Base-by-base conservation (phyloP, 2,797 vertebrate species). In the Amazona ochrocephala region DNA sequence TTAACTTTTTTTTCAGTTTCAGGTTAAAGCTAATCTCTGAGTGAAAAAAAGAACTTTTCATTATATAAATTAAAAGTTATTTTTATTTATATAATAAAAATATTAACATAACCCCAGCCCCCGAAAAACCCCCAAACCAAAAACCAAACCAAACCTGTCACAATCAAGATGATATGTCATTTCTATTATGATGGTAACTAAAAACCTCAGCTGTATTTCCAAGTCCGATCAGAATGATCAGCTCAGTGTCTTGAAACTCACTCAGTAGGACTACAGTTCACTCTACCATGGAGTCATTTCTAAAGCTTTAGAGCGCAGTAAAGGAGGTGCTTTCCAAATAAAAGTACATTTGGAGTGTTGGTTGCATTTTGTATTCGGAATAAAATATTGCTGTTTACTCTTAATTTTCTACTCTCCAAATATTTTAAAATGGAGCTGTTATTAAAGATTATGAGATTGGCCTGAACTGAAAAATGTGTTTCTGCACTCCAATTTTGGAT, bases 291-390 rank as follows among this genome's bases (percentile, higher is more conserved):
- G 67, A 68, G n/a, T 77, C 13, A 84, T 90, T 97, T 96, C 95
- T 92, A 94, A 97, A 97, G 70, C 77, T 82, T 82, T 62, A 72
- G 45, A 81, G 51, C 16, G 17, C 4, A 19, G 75, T 84, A 82
- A 58, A 80, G 32, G 3, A 81, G 24, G 20, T 1, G 56, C 11
- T 64, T 91, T 85, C 53, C 91, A 96, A 96, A 84, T 66, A 89
- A 60, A 90, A 61, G 37, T 53, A 30, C 56, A 56, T 87, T 85
- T 94, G 42, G 23, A 74, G 18, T 32, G 88, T 62, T n/a, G 73
- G 47, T 37, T 72, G 56, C 24, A 54, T 61, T 92, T 93, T 88
- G 88, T 47, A 81, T 60, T 84, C 5, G 58, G 29, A 68, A 90
- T 62, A 89, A 73, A 56, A 75, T 54, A 53, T 39, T 80, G 17